These are phyloP conservation scores for Mystacides longicornis DNA, from an alignment of 2,888 invertebrate genomes.

Conservation along the genomic window DNA sequence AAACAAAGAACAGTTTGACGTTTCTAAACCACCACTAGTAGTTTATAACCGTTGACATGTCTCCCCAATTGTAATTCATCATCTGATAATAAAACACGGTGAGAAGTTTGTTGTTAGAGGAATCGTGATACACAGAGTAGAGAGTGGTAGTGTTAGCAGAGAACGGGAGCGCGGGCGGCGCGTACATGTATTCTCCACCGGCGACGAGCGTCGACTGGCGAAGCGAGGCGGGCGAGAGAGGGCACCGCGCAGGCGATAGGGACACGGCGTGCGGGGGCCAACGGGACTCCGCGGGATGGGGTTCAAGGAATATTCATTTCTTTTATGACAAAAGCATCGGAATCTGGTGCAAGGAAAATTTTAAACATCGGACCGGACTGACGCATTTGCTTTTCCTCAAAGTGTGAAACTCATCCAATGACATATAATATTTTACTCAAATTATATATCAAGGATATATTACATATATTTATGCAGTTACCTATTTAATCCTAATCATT, in stretches of 20 bases:
- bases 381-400: too few species aligned
- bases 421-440: too few species aligned
- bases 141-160: neutral
- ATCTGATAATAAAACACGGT: neutral
- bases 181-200: constrained; percentile 29
- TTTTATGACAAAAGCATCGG: too few species aligned
- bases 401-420: too few species aligned
- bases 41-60: neutral
- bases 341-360: too few species aligned
- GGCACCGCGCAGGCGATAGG: constrained; percentile 31
- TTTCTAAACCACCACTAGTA: neutral
- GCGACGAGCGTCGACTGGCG: constrained; percentile 24
- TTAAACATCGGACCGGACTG: too few species aligned
- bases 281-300: constrained; percentile 13
- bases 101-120: neutral
- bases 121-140: neutral
- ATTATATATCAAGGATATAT: too few species aligned
- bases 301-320: too few species aligned
- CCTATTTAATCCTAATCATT: too few species aligned
- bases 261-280: constrained; percentile 32
- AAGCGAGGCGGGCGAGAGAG: constrained; percentile 33
- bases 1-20: neutral
- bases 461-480: too few species aligned
- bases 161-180: neutral
- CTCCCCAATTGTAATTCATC: neutral